A percentile compares a stretch with the other conserved stretches of the same genome.
Evolutionary conservation across 2,797 vertebrate species (phyloP).

Genomic region (Jordanella pulchra): DNA sequence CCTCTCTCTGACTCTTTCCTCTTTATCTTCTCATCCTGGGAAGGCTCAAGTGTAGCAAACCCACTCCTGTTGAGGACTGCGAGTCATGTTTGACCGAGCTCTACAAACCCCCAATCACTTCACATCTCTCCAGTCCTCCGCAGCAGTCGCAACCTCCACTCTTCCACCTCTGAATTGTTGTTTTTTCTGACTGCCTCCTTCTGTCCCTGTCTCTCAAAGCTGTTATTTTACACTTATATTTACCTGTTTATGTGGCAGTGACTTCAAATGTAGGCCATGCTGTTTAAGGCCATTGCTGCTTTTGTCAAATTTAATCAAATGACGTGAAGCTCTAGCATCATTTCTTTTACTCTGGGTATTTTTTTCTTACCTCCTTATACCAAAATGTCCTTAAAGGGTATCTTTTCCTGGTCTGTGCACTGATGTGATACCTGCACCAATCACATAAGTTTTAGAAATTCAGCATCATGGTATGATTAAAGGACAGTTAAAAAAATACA

Average conservation of each 20-base stretch:
- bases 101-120: slow-evolving; percentile 59
- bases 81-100: slow-evolving; percentile 53
- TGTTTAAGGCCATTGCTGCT: neutral
- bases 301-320: neutral
- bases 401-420: neutral
- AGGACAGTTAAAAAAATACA: neutral
- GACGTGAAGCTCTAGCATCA: neutral
- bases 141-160: slow-evolving; percentile 18
- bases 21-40: slow-evolving; percentile 57
- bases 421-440: neutral
- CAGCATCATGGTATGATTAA: neutral
- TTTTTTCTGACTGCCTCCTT: slow-evolving; percentile 20
- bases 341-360: neutral
- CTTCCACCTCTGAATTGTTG: slow-evolving; percentile 22
- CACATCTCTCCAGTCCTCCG: slow-evolving; percentile 41
- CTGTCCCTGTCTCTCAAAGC: slow-evolving; percentile 13
- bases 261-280: neutral
- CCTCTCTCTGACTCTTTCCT: slow-evolving; percentile 15
- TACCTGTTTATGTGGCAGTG: neutral
- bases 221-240: slow-evolving; percentile 24
- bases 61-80: slow-evolving; percentile 32
- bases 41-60: slow-evolving; percentile 47
- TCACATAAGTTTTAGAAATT: neutral
- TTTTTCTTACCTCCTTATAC: neutral
- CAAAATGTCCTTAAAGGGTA: neutral